These are phyloP conservation scores for Philonicus albiceps DNA, from an alignment of 2,888 invertebrate genomes.

Conservation along the genomic window DNA sequence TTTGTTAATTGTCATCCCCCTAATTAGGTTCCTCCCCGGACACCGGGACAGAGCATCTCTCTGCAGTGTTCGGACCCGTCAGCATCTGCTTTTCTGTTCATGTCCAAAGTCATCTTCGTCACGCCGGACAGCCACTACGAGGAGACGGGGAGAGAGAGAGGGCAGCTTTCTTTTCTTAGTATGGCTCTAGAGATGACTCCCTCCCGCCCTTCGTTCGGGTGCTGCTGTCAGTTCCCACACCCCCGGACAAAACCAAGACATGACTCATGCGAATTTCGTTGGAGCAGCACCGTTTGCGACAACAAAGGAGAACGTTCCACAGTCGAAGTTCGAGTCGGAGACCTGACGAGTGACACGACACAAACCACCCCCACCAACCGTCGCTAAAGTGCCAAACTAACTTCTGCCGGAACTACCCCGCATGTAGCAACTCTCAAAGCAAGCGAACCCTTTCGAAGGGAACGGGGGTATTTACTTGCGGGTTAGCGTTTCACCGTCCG, in stretches of 20 bases:
- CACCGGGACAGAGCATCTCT: neutral
- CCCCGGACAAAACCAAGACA: conserved; percentile 27
- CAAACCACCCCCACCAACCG: neutral
- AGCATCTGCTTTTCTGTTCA: conserved; percentile 27
- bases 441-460: neutral
- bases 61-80: neutral
- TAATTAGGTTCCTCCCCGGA: neutral
- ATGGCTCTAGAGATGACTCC: neutral
- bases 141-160: no score
- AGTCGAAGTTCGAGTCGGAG: neutral
- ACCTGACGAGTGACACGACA: conserved; percentile 39
- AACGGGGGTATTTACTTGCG: neutral
- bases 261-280: conserved; percentile 28
- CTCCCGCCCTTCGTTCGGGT: neutral
- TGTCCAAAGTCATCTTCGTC: conserved; percentile 33
- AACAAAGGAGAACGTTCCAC: neutral
- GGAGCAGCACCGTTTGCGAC: neutral
- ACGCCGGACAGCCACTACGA: neutral
- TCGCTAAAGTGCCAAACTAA: neutral
- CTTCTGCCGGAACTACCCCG: neutral
- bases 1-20: neutral
- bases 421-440: neutral
- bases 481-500: neutral
- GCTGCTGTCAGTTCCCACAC: conserved; percentile 26
- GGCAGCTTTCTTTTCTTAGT: neutral